phyloP scores from a whole-genome alignment of 2,797 vertebrate genomes.

The Eutrigla gurnardus region DNA sequence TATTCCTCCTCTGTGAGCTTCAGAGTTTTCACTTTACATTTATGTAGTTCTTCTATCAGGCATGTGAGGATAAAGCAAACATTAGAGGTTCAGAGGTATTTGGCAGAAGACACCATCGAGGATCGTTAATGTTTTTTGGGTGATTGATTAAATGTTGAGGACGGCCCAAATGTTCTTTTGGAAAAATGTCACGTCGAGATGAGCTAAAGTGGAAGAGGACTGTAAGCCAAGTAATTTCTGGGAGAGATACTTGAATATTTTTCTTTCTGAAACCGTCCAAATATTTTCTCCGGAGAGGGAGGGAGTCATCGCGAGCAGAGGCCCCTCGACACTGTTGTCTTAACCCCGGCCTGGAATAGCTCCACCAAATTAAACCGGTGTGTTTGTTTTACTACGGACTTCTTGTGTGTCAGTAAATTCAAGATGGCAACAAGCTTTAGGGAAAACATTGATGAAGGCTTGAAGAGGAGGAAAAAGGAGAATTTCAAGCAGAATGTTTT shows the following conservation, averaged over 20 bases:
- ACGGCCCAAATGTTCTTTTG: conserved; percentile 26
- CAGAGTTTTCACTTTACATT: not conserved
- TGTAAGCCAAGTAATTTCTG: not conserved
- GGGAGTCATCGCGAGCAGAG: conserved; percentile 21
- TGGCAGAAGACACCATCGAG: conserved; percentile 14
- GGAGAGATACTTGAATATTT: not conserved
- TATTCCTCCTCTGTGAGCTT: not conserved
- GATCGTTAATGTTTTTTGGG: conserved; percentile 14
- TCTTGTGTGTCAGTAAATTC: conserved; percentile 37
- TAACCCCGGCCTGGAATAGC: conserved; percentile 76
- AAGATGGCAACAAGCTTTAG: conserved; percentile 8
- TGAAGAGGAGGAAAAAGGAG: not conserved
- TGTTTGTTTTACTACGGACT: conserved; percentile 59
- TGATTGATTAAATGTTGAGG: conserved; percentile 20
- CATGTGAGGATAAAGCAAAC: conserved; percentile 31
- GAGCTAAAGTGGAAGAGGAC: not conserved
- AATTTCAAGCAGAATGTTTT: conserved; percentile 1
- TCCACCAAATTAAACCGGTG: conserved; percentile 65
- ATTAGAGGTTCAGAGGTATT: conserved; percentile 19
- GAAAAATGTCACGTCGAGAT: conserved; percentile 11
- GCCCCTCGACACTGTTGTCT: conserved; percentile 62
- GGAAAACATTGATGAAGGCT: conserved; percentile 10
- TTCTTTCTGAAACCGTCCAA: conserved; percentile 42
- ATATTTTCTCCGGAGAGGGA: conserved; percentile 49
- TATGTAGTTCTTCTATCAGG: conserved; percentile 4